Evolutionary conservation across 2,888 invertebrate species (phyloP), one percentile per base, ranked within the genome.

Genomic region (Hypolimnas misippus): DNA sequence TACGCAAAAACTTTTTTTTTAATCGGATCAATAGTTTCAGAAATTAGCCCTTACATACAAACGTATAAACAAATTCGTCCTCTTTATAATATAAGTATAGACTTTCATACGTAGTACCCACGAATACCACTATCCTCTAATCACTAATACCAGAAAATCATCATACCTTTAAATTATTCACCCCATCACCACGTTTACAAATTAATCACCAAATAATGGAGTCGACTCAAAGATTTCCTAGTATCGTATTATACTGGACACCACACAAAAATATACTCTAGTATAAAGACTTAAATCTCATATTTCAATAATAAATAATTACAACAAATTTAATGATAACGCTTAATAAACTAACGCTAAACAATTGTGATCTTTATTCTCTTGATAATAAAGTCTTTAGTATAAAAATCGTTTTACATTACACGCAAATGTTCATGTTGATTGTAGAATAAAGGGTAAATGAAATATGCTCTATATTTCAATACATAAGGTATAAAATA

Each of bases 171-270:
- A 49, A 55, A 50, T 40, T 60, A 60, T 54, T 54, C 61, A 64
- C 61, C 66, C 61, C 58, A 63, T 58, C 54, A 55, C 50, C 50
- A 55, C 57, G 71, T 76, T 82, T 79, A 81, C 73, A 79, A 81
- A 81, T 80, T 80, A 79, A 79, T 78, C 69, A 78, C 71, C 69
- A 70, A 71, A 72, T 69, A 73, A 72, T 73, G 69, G 65, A 70
- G 59, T 67, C 70, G 57, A 51, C 40, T 40, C 51, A 51, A 56
- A 55, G 63, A 59, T 54, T 59, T 54, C 46, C 38, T 58, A 63
- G 58, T 58, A 54, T 60, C 60, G 54, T 17, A 51, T 42, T 42
- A 53, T 50, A 49, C n/a, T 12, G 16, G 16, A 29, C 17, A 49
- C 57, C 33, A 50, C 17, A 42, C 25, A 8, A 63, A 53, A 56